Conservation (phyloP, 1,140 invertebrate genomes). For the Stenopsyche tienmushanensis region DNA sequence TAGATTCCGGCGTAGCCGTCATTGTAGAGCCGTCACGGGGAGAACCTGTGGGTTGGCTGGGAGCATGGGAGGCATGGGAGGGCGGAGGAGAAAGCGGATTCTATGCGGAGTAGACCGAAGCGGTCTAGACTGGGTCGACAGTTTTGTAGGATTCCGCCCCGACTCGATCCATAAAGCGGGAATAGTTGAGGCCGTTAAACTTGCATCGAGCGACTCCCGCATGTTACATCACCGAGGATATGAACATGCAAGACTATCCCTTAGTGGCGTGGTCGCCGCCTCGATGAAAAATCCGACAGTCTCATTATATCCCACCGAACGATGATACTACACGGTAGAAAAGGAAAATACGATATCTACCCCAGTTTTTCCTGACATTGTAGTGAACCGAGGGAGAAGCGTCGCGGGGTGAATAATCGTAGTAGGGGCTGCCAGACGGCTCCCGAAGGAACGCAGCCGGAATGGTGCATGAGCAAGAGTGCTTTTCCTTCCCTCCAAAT, state of each 20-base stretch:
- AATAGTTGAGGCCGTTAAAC: no score
- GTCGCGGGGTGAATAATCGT: neutral
- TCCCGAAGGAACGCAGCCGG: conserved; percentile 15
- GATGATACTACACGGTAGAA: no score
- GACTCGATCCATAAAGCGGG: no score
- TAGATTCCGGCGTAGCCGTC: conserved; percentile 15
- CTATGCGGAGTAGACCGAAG: neutral
- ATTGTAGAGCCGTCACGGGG: neutral
- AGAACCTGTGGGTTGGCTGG: no score
- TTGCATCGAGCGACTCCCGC: no score
- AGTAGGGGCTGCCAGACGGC: conserved; percentile 16
- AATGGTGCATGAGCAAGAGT: neutral
- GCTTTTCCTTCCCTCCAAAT: neutral
- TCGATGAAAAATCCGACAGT: neutral
- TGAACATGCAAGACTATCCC: no score
- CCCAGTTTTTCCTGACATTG: conserved; percentile 16
- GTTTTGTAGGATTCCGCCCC: conserved; percentile 26
- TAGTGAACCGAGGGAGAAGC: conserved; percentile 12
- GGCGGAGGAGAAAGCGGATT: conserved; percentile 3
- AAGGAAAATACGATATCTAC: conserved; percentile 20
- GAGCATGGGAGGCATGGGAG: neutral
- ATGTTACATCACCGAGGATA: no score
- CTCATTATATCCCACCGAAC: no score
- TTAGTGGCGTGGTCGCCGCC: no score
- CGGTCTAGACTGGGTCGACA: conserved; percentile 31